Evolutionary conservation across 2,113 vertebrate species (phyloP), one percentile per base, ranked within the genome.

Genomic region (Anolis sagrei): DNA sequence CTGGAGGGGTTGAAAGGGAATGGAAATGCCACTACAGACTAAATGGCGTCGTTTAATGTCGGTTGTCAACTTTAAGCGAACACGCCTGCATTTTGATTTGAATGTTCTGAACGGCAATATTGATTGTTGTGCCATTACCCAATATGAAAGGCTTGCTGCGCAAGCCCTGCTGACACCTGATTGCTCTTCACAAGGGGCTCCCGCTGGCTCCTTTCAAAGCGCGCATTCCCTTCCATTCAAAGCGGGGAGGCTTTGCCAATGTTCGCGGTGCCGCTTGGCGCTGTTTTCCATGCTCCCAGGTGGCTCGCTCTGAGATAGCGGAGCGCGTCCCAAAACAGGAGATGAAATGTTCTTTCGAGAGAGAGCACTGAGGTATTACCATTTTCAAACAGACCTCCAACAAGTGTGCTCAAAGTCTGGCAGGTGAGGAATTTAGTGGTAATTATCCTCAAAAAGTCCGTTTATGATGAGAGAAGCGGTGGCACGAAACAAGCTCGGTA

Each of bases 191-290:
- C 88, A 94, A 96, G 93, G 93, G 92, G 90, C 85, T 94, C 94
- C 94, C 23, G 91, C 92, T 95, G 95, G 89, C 95, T 96, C 88
- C 84, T 94, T 95, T 96, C 93, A 93, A 95, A 95, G 91, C 0
- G 19, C 93, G 94, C 96, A 96, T 96, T 96, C 95, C 95, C 94
- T 96, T 96, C 96, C 95, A 96, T 95, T 96, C 94, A 93, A 90
- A 92, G 94, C 89, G 90, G 93, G 86, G 95, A 91, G 79, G 90
- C 32, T 88, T 88, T 95, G 95, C 95, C 94, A 96, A 90, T 94
- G 95, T 95, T 93, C 73, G 8, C 68, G 0, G 7, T 6, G 13
- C 11, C 34, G 14, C 7, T 9, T 77, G 7, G 23, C 64, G 70
- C 75, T 93, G 90, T 92, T 95, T 95, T 94, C 92, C 89, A 0